These are phyloP conservation scores for Agrotis puta DNA, from an alignment of 2,888 invertebrate genomes.

Conservation along the genomic window DNA sequence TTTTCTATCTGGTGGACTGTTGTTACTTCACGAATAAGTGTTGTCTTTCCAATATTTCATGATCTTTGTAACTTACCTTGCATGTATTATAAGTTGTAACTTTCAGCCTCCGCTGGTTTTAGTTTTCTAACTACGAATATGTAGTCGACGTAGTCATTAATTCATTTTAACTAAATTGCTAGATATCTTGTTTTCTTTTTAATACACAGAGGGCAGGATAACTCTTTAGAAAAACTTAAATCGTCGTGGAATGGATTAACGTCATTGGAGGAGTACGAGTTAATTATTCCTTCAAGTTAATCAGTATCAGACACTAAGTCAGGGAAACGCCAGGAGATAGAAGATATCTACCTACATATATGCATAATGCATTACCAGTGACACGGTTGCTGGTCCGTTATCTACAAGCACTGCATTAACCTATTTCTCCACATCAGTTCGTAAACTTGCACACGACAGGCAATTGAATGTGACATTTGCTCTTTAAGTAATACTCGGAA, in stretches of 20 bases:
- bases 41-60: too few species aligned
- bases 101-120: too few species aligned
- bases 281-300: conserved; percentile 37
- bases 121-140: too few species aligned
- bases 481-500: conserved; percentile 12
- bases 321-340: conserved; percentile 31
- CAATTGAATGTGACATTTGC: conserved; percentile 17
- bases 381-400: conserved; percentile 53
- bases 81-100: too few species aligned
- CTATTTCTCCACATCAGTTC: conserved; percentile 39
- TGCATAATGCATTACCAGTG: conserved; percentile 60
- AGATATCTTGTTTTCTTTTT: too few species aligned
- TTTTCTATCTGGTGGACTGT: too few species aligned
- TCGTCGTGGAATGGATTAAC: neutral
- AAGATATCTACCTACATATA: conserved; percentile 41
- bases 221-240: neutral
- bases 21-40: too few species aligned
- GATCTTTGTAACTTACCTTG: too few species aligned
- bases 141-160: too few species aligned
- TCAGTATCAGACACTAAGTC: conserved; percentile 30
- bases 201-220: too few species aligned
- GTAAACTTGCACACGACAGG: conserved; percentile 36
- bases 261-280: neutral
- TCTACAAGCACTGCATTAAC: conserved; percentile 50
- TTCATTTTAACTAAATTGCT: too few species aligned